A percentile compares a stretch with the other conserved stretches of the same genome.
Evolutionary conservation across 1,140 invertebrate species (phyloP).

Genomic region (Apis mellifera): DNA sequence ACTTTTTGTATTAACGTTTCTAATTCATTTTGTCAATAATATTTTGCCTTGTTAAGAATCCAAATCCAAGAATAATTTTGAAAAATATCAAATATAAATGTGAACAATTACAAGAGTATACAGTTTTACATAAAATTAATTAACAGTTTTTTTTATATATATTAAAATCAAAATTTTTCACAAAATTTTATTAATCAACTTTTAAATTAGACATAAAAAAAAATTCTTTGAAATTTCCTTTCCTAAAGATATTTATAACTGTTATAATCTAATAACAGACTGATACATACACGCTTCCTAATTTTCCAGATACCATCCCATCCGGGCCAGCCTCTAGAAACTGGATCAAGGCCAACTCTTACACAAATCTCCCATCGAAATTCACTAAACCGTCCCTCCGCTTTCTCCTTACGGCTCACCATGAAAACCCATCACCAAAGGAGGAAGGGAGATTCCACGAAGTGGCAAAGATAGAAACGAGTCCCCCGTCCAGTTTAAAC

Average conservation of each 20-base stretch:
- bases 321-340: background rate
- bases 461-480: background rate
- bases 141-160: too few species aligned
- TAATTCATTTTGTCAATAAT: too few species aligned
- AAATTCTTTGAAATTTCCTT: too few species aligned
- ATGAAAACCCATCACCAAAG: background rate
- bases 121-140: too few species aligned
- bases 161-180: too few species aligned
- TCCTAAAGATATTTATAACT: too few species aligned
- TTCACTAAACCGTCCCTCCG: background rate
- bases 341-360: background rate
- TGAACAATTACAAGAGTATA: too few species aligned
- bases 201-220: too few species aligned
- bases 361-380: too few species aligned
- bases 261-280: background rate
- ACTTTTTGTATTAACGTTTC: background rate
- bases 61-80: background rate
- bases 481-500: conserved; percentile 31
- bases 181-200: too few species aligned
- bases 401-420: background rate
- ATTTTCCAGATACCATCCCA: background rate
- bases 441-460: background rate
- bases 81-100: background rate
- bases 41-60: too few species aligned
- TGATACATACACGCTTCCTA: background rate